Conservation (phyloP, 2,797 vertebrate genomes). For the Crocodylus rhombifer region DNA sequence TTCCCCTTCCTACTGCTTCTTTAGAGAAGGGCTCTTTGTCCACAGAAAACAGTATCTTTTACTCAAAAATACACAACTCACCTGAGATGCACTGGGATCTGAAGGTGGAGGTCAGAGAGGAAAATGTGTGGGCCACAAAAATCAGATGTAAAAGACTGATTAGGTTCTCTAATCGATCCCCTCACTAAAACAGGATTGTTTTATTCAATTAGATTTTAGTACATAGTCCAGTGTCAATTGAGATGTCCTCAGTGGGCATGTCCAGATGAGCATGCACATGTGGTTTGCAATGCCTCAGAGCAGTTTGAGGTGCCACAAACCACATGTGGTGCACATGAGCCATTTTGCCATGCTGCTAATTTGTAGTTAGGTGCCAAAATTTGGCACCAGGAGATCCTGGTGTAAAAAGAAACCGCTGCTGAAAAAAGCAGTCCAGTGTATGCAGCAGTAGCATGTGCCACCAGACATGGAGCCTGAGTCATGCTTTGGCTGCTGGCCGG, state of each 20-base stretch:
- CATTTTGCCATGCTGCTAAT: no score
- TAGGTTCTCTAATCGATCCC: conserved; percentile 1
- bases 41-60: neutral
- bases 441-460: no score
- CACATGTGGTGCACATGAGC: no score
- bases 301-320: no score
- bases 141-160: conserved; percentile 7
- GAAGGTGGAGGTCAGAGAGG: conserved; percentile 36
- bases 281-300: no score
- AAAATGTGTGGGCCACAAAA: conserved; percentile 41
- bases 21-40: neutral
- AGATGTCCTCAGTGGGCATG: neutral
- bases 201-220: neutral
- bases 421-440: no score
- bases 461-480: no score
- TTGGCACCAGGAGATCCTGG: no score
- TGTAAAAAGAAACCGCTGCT: no score
- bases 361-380: no score
- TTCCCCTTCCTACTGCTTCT: neutral
- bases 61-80: conserved; percentile 6
- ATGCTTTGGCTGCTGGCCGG: no score
- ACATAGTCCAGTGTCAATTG: neutral
- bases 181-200: neutral
- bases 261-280: no score
- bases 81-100: conserved; percentile 21